Conservation (phyloP, 2,888 invertebrate genomes). For the Lepas anatifera region DNA sequence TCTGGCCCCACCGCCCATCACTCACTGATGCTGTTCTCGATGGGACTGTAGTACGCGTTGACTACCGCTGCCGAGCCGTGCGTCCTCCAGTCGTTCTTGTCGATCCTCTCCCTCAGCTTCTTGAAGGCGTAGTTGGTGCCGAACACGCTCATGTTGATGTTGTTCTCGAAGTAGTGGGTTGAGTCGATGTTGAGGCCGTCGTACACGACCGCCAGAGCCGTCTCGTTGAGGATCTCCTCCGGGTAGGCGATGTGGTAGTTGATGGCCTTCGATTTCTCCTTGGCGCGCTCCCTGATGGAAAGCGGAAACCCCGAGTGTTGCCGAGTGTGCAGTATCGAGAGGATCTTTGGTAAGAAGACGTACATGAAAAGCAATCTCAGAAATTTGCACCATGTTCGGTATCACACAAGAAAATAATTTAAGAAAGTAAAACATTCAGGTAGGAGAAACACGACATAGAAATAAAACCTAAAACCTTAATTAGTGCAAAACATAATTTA, state of each 20-base stretch:
- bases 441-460: too few species aligned
- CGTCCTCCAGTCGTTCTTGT: conserved; percentile 73
- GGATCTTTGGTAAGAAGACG: too few species aligned
- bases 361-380: too few species aligned
- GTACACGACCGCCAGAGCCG: conserved; percentile 68
- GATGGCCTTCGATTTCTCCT: conserved; percentile 71
- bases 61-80: conserved; percentile 74
- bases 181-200: conserved; percentile 54
- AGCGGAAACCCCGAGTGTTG: too few species aligned
- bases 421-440: too few species aligned
- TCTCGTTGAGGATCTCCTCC: conserved; percentile 68
- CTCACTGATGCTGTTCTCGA: conserved; percentile 80
- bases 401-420: too few species aligned
- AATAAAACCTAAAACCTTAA: too few species aligned
- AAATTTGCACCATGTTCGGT: too few species aligned
- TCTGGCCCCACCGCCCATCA: too few species aligned
- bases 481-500: too few species aligned
- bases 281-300: conserved; percentile 51
- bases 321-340: too few species aligned
- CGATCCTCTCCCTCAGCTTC: conserved; percentile 61
- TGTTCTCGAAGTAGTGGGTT: conserved; percentile 57
- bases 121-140: conserved; percentile 67
- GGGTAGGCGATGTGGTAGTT: conserved; percentile 85
- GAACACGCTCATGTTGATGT: conserved; percentile 62
- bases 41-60: conserved; percentile 72